These are phyloP conservation scores for Dolichotis patagonum DNA, from an alignment of 2,113 vertebrate genomes.

Conservation along the genomic window DNA sequence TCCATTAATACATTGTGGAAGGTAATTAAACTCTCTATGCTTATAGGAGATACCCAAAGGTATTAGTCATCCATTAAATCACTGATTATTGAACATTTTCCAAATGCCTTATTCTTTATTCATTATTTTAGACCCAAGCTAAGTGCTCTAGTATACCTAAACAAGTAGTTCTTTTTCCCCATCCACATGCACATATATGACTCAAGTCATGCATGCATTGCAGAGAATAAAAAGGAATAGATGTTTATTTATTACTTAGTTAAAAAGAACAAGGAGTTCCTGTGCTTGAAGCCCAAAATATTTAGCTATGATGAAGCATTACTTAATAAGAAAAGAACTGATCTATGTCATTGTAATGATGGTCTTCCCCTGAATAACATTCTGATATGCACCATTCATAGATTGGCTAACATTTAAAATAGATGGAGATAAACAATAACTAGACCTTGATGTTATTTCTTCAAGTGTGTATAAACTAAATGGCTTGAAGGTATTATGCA, in stretches of 20 bases:
- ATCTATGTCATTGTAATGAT: constrained; percentile 58
- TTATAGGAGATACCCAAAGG: constrained; percentile 26
- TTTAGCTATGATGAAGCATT: constrained; percentile 37
- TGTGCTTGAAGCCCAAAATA: constrained; percentile 43
- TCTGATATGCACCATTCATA: constrained; percentile 38
- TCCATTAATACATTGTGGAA: constrained; percentile 28
- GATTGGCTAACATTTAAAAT: constrained; percentile 53
- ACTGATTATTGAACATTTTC: constrained; percentile 25
- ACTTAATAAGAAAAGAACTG: constrained; percentile 53
- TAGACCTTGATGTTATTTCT: constrained; percentile 56
- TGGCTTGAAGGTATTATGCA: constrained; percentile 14
- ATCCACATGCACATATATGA: background rate
- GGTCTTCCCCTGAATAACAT: constrained; percentile 46
- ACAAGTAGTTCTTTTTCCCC: background rate
- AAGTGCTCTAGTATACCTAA: background rate
- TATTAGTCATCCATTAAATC: constrained; percentile 42
- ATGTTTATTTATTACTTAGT: constrained; percentile 2
- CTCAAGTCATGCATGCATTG: background rate
- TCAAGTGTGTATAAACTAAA: constrained; percentile 49
- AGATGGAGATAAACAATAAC: constrained; percentile 52
- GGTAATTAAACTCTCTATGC: background rate
- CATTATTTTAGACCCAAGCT: background rate
- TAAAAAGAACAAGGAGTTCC: constrained; percentile 40
- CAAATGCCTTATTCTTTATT: constrained; percentile 12
- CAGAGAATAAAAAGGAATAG: background rate